phyloP scores from a whole-genome alignment of 2,113 vertebrate species.

The Phaethon lepturus region DNA sequence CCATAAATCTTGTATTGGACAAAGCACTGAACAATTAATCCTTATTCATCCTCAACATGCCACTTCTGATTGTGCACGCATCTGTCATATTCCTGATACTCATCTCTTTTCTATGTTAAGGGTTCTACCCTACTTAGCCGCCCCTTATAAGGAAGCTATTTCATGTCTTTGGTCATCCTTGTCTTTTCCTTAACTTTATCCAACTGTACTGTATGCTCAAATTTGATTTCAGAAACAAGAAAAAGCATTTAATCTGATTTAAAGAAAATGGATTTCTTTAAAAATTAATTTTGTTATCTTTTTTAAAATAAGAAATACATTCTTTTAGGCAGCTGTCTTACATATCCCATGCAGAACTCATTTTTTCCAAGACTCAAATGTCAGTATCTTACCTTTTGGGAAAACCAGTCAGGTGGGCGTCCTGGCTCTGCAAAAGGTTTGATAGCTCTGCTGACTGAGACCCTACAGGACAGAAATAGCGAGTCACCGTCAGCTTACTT shows the following conservation, averaged over 20 bases:
- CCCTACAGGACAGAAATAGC: conserved; percentile 76
- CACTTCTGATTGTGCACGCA: background rate
- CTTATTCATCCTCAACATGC: background rate
- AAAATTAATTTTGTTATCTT: background rate
- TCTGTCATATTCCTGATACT: background rate
- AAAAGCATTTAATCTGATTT: background rate
- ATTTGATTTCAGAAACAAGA: background rate
- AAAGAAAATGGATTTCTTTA: background rate
- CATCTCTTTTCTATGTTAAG: background rate
- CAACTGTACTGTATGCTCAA: background rate
- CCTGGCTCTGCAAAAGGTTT: conserved; percentile 96
- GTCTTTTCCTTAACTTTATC: background rate
- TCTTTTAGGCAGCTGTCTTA: background rate
- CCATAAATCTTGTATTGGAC: background rate
- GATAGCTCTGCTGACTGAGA: conserved; percentile 98
- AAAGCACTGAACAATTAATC: background rate
- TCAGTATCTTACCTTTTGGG: conserved; percentile 87
- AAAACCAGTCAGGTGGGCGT: conserved; percentile 98
- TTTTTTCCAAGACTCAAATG: background rate
- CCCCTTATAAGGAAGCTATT: background rate
- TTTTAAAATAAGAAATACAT: background rate
- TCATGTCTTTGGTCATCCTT: background rate
- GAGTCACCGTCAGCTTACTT: background rate
- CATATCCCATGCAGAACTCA: background rate
- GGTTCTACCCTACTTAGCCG: background rate